Base-by-base conservation (phyloP, 2,888 invertebrate species). In the Psylliodes chrysocephalus region DNA sequence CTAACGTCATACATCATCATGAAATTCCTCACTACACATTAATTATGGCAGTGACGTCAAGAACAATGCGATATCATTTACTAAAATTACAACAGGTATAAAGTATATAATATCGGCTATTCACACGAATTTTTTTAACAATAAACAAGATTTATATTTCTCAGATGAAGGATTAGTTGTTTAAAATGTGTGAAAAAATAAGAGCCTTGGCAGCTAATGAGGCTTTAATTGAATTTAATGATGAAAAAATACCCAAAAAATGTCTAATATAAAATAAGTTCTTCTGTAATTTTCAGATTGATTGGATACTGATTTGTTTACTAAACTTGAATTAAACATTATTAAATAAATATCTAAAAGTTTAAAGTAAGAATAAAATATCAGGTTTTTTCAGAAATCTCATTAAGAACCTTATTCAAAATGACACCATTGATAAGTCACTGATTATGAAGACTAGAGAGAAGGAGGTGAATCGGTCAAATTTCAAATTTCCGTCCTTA, bases 111-210 rank as follows among this genome's bases (percentile, higher is more conserved):
- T 30, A 30, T 40, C 49, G 40, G 10, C 38, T 12, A 49, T 59
- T 59, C 59, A 59, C 59, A 59, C 59, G 59, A 59, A n/a, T 59
- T 59, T 59, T 57, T 49, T 49, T 49, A 59, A 59, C 40, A 51
- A 49, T 59, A 51, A 49, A 40, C 59, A 49, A 38, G 40, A 59
- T 49, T 38, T 38, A 49, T 59, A 40, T 49, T 59, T 51, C 49
- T 59, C 38, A 51, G 44, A 44, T 33, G 18, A 46, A 46, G 46
- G 33, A 46, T 54, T 54, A 44, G 33, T 33, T 33, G 46, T 55
- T 33, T n/a, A 55, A 55, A 55, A 55, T 17, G 44, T 55, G 46
- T 55, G 55, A 46, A 44, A 55, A 7, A 46, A 44, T 55, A 12
- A 40, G 28, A 54, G 17, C 17, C 42, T 25, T 17, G 15, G 15